Evolutionary conservation across 1,140 invertebrate species (phyloP).

Genomic region (Eueides isabella): DNA sequence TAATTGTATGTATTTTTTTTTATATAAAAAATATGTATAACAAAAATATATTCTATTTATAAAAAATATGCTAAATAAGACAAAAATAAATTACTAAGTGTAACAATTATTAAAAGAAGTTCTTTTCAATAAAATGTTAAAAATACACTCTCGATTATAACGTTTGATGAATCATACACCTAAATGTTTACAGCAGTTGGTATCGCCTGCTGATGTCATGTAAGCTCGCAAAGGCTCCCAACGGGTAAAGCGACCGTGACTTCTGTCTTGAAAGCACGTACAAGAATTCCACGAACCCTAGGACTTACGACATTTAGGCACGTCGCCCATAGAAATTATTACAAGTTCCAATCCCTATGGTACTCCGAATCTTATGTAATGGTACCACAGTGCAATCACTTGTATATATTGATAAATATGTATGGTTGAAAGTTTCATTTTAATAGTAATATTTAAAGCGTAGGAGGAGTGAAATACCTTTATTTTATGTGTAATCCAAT

Average conservation of each 20-base stretch:
- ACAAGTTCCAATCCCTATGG: conserved; percentile 40
- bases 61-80: background rate
- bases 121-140: conserved; percentile 38
- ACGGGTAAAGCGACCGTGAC: conserved; percentile 50
- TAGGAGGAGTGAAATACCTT: conserved; percentile 79
- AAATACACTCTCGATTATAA: conserved; percentile 39
- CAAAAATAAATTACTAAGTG: background rate
- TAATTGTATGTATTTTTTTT: background rate
- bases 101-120: conserved; percentile 9
- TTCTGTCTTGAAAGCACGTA: conserved; percentile 48
- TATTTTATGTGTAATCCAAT: conserved; percentile 81
- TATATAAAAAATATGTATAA: background rate
- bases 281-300: conserved; percentile 53
- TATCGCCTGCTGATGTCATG: conserved; percentile 76
- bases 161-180: conserved; percentile 58
- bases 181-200: conserved; percentile 70
- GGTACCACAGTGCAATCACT: conserved; percentile 19
- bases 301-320: conserved; percentile 46
- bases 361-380: conserved; percentile 72
- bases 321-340: conserved; percentile 36
- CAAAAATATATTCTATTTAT: background rate
- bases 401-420: conserved; percentile 14
- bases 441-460: conserved; percentile 52
- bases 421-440: conserved; percentile 23
- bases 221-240: conserved; percentile 51